Evolutionary conservation across 2,888 invertebrate genomes (phyloP), one percentile per base, ranked within the genome.

Genomic region (Phengaris arion): DNA sequence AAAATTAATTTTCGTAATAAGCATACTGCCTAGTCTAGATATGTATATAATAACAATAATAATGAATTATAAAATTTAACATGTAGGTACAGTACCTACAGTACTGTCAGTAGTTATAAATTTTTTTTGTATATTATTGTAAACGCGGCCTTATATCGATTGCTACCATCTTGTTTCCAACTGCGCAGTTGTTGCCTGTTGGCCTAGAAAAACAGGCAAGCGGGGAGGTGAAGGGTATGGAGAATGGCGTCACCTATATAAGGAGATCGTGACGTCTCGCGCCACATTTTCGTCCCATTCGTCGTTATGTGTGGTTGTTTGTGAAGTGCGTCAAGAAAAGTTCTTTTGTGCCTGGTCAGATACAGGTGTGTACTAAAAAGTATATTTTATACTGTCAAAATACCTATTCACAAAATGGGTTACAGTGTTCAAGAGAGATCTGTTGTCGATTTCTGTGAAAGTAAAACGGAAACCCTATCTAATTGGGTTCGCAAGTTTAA

Each of bases 401-500:
- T 76, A 77, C 79, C 77, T 78, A 78, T 77, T 80, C 75, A 80
- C 81, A 84, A 87, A 83, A 93, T 93, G 93, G 93, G 92, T 85
- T 93, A 91, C 87, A 90, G 84, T 86, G 83, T 84, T 79, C 90
- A 89, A 81, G 92, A 93, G 85, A 92, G 88, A 84, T 88, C 89
- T 81, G 85, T 93, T 81, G 93, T 89, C 81, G 93, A 91, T 82
- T 93, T 92, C 87, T 92, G 93, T 86, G 93, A 92, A 89, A 92
- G 93, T 88, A 94, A 94, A 93, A 93, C 94, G 55, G 93, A 93
- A 86, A 94, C 94, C 85, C 88, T 95, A 80, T 89, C 92, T 82
- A 93, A 94, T 81, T 96, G 96, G 96, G 96, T 96, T 84, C 94
- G 91, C 77, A 92, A 94, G 92, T 94, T 96, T 81, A 94, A 94